Evolutionary conservation across 2,113 vertebrate genomes (phyloP).

Genomic region (Dendrocopos noguchii): DNA sequence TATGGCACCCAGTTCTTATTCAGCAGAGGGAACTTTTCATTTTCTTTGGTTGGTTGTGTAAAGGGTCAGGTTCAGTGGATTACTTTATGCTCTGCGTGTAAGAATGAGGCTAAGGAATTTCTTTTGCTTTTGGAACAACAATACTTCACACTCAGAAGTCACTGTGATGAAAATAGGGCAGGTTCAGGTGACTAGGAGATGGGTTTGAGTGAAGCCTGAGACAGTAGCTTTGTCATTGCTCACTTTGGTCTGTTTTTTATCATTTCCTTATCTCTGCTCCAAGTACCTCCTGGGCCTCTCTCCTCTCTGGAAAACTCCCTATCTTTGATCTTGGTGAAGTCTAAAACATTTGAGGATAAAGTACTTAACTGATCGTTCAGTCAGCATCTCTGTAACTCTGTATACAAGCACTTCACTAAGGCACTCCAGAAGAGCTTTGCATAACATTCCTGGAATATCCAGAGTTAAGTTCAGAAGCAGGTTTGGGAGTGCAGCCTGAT

Average conservation of each 20-base stretch:
- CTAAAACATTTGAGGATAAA: not conserved
- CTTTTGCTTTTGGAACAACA: not conserved
- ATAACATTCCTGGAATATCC: not conserved
- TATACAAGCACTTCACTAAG: not conserved
- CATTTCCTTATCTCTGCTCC: not conserved
- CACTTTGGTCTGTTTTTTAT: not conserved
- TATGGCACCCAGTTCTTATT: rapidly evolving
- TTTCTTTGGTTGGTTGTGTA: not conserved
- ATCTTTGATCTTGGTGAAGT: not conserved
- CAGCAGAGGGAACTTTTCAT: not conserved
- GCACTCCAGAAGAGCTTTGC: rapidly evolving
- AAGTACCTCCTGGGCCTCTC: not conserved
- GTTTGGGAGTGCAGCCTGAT: not conserved
- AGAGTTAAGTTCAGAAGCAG: not conserved
- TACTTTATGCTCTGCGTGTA: not conserved
- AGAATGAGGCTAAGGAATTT: not conserved
- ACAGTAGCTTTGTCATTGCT: not conserved
- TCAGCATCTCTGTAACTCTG: not conserved
- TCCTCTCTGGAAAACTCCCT: rapidly evolving
- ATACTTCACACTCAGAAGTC: not conserved
- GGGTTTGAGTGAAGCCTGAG: not conserved
- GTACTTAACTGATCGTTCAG: not conserved
- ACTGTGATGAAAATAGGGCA: not conserved
- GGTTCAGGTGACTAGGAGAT: not conserved
- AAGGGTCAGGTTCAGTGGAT: constrained; percentile 2